Percentiles rank a stretch among this genome's conserved stretches.
Conservation (phyloP, 2,113 vertebrate genomes). For the Eurypyga helias region DNA sequence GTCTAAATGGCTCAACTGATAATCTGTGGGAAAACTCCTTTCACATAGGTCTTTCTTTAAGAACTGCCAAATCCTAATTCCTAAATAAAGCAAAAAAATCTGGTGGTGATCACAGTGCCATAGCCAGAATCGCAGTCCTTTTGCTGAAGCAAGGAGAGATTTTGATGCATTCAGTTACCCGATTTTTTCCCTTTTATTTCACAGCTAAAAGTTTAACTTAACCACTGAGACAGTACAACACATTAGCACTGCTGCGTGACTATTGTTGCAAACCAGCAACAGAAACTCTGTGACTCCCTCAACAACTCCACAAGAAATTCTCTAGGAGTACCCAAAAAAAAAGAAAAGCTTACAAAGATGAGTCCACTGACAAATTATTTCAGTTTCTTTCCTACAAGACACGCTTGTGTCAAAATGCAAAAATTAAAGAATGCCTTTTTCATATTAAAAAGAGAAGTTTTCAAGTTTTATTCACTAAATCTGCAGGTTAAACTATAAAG, state of each 20-base stretch:
- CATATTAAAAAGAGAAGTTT: neutral
- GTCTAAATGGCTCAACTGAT: constrained; percentile 34
- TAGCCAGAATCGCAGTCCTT: neutral
- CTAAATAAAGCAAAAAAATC: constrained; percentile 6
- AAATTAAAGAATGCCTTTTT: neutral
- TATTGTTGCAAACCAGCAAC: neutral
- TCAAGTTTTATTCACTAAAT: neutral
- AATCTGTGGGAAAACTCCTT: constrained; percentile 33
- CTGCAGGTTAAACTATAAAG: neutral
- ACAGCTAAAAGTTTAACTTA: constrained; percentile 17
- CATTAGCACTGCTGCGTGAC: neutral
- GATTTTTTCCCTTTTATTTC: neutral
- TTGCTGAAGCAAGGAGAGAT: neutral
- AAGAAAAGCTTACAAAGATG: neutral
- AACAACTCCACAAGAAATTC: neutral
- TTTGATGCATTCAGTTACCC: neutral
- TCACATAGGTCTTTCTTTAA: constrained; percentile 49
- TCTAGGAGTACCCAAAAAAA: neutral
- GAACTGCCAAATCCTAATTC: constrained; percentile 43
- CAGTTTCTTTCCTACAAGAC: neutral
- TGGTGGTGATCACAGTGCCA: neutral
- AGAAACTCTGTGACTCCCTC: neutral
- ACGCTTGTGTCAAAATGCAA: neutral
- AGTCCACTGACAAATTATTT: neutral
- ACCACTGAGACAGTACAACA: neutral